phyloP scores from a whole-genome alignment of 2,888 invertebrate genomes.

The Cantharis rufa region DNA sequence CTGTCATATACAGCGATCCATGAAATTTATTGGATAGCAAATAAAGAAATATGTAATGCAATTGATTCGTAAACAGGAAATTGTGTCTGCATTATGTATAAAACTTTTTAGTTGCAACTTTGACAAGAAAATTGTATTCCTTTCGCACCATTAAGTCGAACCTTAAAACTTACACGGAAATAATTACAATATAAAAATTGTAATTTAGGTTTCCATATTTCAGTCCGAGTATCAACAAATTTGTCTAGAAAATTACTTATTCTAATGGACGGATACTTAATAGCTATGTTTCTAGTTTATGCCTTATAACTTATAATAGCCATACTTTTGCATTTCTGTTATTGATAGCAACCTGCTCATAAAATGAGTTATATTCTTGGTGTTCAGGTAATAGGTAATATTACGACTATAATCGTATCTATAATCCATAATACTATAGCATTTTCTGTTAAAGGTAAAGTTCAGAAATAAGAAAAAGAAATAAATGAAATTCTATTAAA shows the following conservation, averaged over 20 bases:
- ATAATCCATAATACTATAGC: too few species aligned
- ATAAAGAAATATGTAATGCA: not conserved
- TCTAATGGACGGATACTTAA: not conserved
- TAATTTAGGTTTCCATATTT: not conserved
- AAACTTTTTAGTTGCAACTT: not conserved
- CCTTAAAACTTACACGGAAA: not conserved
- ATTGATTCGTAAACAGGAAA: not conserved
- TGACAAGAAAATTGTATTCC: not conserved
- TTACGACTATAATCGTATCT: too few species aligned
- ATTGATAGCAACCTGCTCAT: not conserved
- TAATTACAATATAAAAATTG: not conserved
- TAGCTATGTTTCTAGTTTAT: too few species aligned
- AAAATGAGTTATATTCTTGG: not conserved
- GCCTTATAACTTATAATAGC: not conserved
- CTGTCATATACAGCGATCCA: not conserved
- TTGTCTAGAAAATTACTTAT: not conserved
- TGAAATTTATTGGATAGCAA: not conserved
- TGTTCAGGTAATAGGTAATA: too few species aligned
- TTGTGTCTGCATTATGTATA: too few species aligned
- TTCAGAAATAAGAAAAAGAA: too few species aligned
- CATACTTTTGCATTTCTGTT: not conserved
- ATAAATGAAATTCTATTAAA: too few species aligned
- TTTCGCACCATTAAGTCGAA: not conserved
- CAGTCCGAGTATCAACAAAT: not conserved
- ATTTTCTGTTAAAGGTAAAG: too few species aligned